Evolutionary conservation across 1,140 invertebrate genomes (phyloP), one percentile per base, ranked within the genome.

Genomic region (Trigoniulus corallinus): DNA sequence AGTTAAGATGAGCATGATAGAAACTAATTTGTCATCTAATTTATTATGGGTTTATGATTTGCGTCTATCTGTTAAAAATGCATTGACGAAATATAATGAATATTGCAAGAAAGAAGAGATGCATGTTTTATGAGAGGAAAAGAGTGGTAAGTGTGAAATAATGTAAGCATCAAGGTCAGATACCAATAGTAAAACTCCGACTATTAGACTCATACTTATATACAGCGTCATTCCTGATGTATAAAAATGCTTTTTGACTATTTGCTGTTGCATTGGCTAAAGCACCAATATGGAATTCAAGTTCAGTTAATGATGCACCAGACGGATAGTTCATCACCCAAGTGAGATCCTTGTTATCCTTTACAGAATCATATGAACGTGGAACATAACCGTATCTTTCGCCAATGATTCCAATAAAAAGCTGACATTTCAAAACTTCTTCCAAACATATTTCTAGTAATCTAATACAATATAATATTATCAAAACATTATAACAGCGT

Each of bases 321-420:
- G 45, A 7, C 3, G 64, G 61, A 49, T 65, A 64, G 3, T 61
- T 55, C 27, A 53, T 57, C 2, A 71, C 52, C 67, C 70, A 72
- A 24, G 67, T 61, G 55, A 66, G 64, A 42, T 66, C 57, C 1
- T 57, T 47, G 51, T 56, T 54, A 53, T 64, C 60, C 40, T 62
- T 62, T 3, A 68, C 55, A 7, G 15, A 34, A 23, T 26, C 26
- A 52, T 48, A 56, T 18, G 22, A 18, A 21, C 48, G 42, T 15
- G 52, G 52, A 12, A 54, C 48, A 1, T 27, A 48, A 15, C 59
- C 70, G 55, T 71, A 70, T 27, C 70, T 55, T 13, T 66, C 62
- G 23, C 70, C 71, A 12, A 72, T 54, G 7, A 72, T 61, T 1
- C 68, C 70, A 47, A 72, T 53, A 56, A 72, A 72, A 22, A 68